phyloP scores from a whole-genome alignment of 2,113 vertebrate species.

The Procavia capensis region DNA sequence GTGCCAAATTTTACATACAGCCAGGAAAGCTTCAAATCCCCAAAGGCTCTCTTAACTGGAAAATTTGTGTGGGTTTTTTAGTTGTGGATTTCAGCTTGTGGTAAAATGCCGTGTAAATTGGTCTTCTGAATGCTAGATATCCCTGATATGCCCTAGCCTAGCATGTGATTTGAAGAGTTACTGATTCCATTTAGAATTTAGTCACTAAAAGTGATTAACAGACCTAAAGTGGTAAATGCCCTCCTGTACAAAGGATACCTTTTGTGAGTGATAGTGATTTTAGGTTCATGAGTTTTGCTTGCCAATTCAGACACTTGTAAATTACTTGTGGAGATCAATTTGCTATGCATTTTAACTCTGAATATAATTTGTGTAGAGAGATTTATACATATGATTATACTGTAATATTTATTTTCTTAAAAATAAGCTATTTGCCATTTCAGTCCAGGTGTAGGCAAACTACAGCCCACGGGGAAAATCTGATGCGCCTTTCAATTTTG shows the following conservation, averaged over 20 bases:
- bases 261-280: background rate
- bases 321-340: background rate
- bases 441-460: background rate
- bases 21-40: background rate
- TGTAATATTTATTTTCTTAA: background rate
- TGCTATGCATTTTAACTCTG: background rate
- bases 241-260: background rate
- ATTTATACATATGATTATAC: background rate
- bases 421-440: constrained; percentile 3
- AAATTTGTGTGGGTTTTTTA: background rate
- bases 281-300: background rate
- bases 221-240: background rate
- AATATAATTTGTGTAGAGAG: background rate
- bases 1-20: background rate
- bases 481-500: background rate
- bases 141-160: background rate
- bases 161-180: background rate
- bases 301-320: background rate
- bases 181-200: background rate
- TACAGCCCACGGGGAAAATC: background rate
- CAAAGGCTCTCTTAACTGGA: background rate
- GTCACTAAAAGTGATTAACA: background rate
- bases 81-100: background rate
- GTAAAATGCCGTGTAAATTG: background rate
- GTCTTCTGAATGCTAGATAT: background rate